Conservation (phyloP, 2,888 invertebrate genomes). For the Mimas tiliae region DNA sequence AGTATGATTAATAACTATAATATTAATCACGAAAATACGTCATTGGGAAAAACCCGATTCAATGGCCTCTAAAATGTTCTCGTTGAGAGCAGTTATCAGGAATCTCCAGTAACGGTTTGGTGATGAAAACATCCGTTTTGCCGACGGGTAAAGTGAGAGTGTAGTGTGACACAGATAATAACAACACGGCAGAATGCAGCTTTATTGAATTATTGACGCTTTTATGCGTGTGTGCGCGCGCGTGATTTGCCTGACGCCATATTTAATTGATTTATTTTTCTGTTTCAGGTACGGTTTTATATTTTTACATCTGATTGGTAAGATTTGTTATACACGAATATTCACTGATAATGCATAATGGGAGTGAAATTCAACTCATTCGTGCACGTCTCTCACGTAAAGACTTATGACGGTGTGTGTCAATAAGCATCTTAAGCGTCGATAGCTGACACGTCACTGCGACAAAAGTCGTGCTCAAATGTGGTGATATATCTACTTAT, state of each 20-base stretch:
- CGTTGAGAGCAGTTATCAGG: constrained; percentile 7
- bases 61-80: neutral
- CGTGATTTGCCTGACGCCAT: constrained; percentile 30
- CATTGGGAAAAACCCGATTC: neutral
- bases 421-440: too few species aligned
- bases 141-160: constrained; percentile 41
- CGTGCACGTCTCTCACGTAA: too few species aligned
- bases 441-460: too few species aligned
- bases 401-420: too few species aligned
- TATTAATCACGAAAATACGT: constrained; percentile 9
- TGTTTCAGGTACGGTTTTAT: constrained; percentile 60
- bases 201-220: constrained; percentile 29
- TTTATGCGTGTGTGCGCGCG: constrained; percentile 27
- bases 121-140: constrained; percentile 43
- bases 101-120: constrained; percentile 41
- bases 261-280: constrained; percentile 44
- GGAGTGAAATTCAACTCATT: too few species aligned
- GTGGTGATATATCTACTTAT: neutral
- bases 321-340: constrained; percentile 37
- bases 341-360: too few species aligned
- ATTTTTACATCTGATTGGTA: constrained; percentile 38
- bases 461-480: too few species aligned
- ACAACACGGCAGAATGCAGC: neutral
- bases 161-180: constrained; percentile 31
- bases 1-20: constrained; percentile 35